phyloP scores from a whole-genome alignment of 2,113 vertebrate genomes.

The Semnornis frantzii region DNA sequence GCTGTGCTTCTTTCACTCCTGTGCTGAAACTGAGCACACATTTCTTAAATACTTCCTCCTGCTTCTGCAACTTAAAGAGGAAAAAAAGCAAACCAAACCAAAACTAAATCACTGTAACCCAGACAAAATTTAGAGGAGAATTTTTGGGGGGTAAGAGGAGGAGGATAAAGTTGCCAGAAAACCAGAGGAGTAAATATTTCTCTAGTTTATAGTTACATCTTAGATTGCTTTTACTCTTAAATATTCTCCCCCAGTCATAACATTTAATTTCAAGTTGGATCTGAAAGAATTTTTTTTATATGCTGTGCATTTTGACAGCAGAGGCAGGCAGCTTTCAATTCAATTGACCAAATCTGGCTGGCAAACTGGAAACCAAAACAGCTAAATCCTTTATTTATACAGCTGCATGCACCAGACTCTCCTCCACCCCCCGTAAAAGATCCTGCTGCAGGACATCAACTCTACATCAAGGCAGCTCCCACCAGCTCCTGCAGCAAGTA shows the following conservation, averaged over 20 bases:
- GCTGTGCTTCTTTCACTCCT: neutral
- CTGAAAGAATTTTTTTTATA: neutral
- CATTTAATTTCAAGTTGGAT: neutral
- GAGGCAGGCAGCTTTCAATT: neutral
- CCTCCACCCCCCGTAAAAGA: neutral
- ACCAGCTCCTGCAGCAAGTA: neutral
- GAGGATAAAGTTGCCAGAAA: neutral
- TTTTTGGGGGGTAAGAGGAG: no score
- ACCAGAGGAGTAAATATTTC: neutral
- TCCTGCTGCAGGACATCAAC: neutral
- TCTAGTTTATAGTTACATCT: neutral
- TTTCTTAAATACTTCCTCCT: neutral
- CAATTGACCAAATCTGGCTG: neutral
- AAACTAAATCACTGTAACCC: neutral
- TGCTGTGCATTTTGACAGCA: neutral
- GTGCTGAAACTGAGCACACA: neutral
- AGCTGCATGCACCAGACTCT: constrained; percentile 11
- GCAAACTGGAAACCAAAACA: constrained; percentile 22
- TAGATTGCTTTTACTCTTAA: neutral
- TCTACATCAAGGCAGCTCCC: neutral
- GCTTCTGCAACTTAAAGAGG: neutral
- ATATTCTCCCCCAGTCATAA: neutral
- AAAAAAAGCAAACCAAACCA: neutral
- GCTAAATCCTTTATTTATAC: constrained; percentile 25
- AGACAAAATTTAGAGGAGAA: neutral